These are phyloP conservation scores for Coccyzus lansbergi DNA, from an alignment of 2,797 vertebrate genomes.

Conservation along the genomic window DNA sequence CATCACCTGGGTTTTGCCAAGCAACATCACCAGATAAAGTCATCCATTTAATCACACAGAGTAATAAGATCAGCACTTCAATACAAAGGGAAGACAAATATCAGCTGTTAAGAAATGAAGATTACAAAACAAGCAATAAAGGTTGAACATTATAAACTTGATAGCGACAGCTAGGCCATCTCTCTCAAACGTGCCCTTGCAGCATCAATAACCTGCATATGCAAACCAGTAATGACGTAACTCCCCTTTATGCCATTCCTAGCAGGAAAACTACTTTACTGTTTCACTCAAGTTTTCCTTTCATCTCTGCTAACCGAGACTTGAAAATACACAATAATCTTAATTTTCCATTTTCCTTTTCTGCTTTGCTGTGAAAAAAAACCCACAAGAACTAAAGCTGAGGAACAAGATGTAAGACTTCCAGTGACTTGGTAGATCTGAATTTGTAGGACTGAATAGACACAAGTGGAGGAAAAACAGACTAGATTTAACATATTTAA, in stretches of 20 bases:
- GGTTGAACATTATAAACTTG: background rate
- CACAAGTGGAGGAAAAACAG: background rate
- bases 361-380: background rate
- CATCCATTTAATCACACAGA: background rate
- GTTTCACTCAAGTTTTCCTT: background rate
- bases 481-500: background rate
- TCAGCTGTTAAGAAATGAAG: background rate
- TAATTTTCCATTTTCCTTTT: background rate
- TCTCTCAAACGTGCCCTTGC: background rate
- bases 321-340: background rate
- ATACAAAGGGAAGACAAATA: background rate
- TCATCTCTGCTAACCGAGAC: background rate
- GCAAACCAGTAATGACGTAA: background rate
- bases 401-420: background rate
- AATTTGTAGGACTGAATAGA: background rate
- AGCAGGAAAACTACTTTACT: background rate
- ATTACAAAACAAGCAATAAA: background rate
- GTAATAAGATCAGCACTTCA: background rate
- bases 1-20: background rate
- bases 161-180: background rate
- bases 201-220: background rate
- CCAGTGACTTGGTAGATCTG: background rate
- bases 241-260: background rate
- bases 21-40: background rate
- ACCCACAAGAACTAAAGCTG: background rate